These are phyloP conservation scores for Catharus fuscescens DNA, from an alignment of 2,113 vertebrate genomes.

Conservation along the genomic window DNA sequence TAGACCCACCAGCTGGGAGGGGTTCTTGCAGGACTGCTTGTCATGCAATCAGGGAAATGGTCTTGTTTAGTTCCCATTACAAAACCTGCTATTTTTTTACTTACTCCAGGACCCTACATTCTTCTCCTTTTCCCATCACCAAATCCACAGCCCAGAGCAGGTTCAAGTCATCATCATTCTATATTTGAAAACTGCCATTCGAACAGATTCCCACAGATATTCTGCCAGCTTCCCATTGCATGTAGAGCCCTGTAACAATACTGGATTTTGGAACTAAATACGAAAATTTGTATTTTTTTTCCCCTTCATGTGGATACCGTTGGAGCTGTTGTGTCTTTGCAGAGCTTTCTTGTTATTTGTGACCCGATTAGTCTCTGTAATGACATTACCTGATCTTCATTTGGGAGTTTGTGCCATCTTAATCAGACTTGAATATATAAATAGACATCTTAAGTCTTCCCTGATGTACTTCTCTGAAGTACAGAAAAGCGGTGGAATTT, in stretches of 20 bases:
- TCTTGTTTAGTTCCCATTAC: background rate
- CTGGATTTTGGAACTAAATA: background rate
- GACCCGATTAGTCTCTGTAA: slow-evolving; percentile 16
- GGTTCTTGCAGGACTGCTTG: background rate
- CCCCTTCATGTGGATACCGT: background rate
- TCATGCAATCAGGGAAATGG: background rate
- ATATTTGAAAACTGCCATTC: background rate
- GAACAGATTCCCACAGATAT: background rate
- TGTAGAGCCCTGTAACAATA: background rate
- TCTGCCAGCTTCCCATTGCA: background rate
- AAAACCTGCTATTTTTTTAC: background rate
- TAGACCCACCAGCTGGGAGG: background rate
- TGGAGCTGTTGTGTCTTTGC: background rate
- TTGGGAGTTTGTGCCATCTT: background rate
- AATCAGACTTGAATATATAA: slow-evolving; percentile 40
- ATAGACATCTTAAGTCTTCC: slow-evolving; percentile 33
- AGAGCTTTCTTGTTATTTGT: background rate
- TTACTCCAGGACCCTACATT: background rate
- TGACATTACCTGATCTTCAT: background rate
- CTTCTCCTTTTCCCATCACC: background rate
- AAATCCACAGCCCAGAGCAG: background rate
- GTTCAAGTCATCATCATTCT: background rate
- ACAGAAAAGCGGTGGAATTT: background rate
- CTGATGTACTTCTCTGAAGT: background rate
- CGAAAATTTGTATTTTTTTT: background rate